phyloP scores from a whole-genome alignment of 2,888 invertebrate species.

The Hofmannophila pseudospretella region DNA sequence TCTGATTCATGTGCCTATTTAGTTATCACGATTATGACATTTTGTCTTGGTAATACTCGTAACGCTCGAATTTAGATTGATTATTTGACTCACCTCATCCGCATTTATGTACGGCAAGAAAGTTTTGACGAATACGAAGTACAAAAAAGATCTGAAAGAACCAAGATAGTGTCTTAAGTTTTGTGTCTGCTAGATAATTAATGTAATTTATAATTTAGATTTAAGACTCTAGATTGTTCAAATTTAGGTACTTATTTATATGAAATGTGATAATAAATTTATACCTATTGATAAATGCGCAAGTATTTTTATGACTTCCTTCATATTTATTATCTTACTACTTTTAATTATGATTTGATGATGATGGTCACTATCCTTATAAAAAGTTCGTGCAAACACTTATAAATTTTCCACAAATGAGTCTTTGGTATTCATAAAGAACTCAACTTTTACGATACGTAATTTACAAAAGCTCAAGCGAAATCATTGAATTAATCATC shows the following conservation, averaged over 20 bases:
- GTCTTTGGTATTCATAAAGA: too few species aligned
- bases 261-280: slow-evolving; percentile 76
- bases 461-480: too few species aligned
- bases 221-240: slow-evolving; percentile 53
- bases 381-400: too few species aligned
- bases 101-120: neutral
- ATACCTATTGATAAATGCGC: slow-evolving; percentile 38
- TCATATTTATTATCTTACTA: too few species aligned
- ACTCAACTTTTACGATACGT: too few species aligned
- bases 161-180: neutral
- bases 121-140: slow-evolving; percentile 7
- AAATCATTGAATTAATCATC: too few species aligned
- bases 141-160: neutral
- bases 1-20: neutral
- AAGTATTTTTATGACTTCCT: too few species aligned
- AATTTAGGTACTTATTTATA: slow-evolving; percentile 69
- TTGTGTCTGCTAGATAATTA: slow-evolving; percentile 1
- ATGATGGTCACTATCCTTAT: too few species aligned
- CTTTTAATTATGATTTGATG: too few species aligned
- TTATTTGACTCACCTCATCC: neutral
- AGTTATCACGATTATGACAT: slow-evolving; percentile 54
- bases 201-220: slow-evolving; percentile 60
- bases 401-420: too few species aligned
- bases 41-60: slow-evolving; percentile 30
- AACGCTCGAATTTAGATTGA: slow-evolving; percentile 22